Base-by-base conservation (phyloP, 2,113 vertebrate species). In the Hippocampus zosterae region DNA sequence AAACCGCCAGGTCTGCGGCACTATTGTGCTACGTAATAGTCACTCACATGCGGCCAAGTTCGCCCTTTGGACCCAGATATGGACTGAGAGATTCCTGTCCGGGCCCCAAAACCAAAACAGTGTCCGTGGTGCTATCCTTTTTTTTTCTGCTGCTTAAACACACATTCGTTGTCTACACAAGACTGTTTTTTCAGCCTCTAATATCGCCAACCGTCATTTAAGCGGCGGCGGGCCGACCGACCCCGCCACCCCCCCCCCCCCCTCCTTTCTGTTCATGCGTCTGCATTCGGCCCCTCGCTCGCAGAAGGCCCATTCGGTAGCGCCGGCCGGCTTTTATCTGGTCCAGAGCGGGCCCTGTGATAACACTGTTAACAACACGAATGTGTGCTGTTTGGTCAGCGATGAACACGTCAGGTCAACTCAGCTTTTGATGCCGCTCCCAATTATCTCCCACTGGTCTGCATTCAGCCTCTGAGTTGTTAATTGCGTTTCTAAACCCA, bases 361-460 rank as follows among this genome's bases (percentile, higher is more conserved):
- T 94, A 94, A 92, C 81, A 71, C 90, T 57, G 85, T 90, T 84
- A 91, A 91, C 92, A 88, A 87, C 89, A 75, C 78, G 85, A 91
- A 86, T 89, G 90, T 79, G 80, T 85, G 77, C 67, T 9, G 52
- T 33, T 69, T 84, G 79, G 77, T 85, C 72, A 69, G 33, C 5
- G 78, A 81, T 84, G 81, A 88, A 69, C 76, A 79, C 83, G 82
- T 84, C 75, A 77, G 85, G 84, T 90, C 82, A 85, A 90, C 74
- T 87, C 76, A 83, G 83, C 72, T 76, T 59, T 66, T 46, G 60
- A 84, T 61, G 66, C 60, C 55, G 44, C 55, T 60, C 62, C 69
- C 42, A 73, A 72, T 8, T 42, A 7, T 21, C 68, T 77, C 65
- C 48, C 29, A 41, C 66, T 72, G 33, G 18, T 72, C 40, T 52